Evolutionary conservation across 35 echinoderm and acorn worm species (phyloP).

Genomic region (Amphiura filiformis): DNA sequence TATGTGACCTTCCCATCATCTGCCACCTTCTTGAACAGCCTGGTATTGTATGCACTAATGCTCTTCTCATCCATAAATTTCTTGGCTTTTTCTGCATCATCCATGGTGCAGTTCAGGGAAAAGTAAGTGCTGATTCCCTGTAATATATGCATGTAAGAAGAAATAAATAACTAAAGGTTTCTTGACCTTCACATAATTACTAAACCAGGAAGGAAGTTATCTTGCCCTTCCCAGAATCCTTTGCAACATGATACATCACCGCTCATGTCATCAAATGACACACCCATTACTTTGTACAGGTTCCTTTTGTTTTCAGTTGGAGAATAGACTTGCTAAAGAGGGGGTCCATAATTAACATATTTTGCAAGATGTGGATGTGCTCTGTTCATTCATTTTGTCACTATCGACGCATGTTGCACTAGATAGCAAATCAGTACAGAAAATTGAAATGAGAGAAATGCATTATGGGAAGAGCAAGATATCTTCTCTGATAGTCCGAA

Average conservation of each 20-base stretch:
- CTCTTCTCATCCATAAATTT: constrained; percentile 86
- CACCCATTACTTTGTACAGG: no score
- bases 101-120: constrained; percentile 75
- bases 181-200: not conserved
- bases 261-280: no score
- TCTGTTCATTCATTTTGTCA: no score
- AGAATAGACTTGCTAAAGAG: no score
- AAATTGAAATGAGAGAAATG: no score
- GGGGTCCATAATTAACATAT: no score
- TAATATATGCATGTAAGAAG: not conserved
- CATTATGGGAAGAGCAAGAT: no score
- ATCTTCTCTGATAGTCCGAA: no score
- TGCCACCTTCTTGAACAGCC: constrained; percentile 68
- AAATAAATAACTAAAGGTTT: not conserved
- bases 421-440: no score
- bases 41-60: constrained; percentile 85
- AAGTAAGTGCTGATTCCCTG: constrained; percentile 94
- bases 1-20: constrained; percentile 61
- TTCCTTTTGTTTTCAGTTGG: no score
- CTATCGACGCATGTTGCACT: no score
- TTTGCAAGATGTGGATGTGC: no score
- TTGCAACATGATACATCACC: not conserved
- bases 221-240: not conserved
- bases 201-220: not conserved
- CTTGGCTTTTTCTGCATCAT: constrained; percentile 87